Evolutionary conservation across 2,113 vertebrate species (phyloP).

Genomic region (Hiodon tergisus): DNA sequence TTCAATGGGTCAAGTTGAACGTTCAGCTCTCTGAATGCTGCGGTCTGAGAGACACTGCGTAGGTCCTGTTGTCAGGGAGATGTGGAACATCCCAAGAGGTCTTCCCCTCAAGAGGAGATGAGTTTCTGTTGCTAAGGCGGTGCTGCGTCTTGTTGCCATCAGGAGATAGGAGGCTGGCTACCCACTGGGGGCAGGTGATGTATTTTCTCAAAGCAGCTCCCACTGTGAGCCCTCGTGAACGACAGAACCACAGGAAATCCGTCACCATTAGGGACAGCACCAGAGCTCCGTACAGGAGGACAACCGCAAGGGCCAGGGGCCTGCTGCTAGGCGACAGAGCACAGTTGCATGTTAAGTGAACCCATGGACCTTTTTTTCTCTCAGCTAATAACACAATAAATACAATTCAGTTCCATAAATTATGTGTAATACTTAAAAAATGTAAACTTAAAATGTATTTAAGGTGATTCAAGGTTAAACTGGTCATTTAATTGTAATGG

Average conservation of each 20-base stretch:
- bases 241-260: constrained; percentile 58
- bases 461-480: too few relatives aligned
- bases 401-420: too few relatives aligned
- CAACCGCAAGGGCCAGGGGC: constrained; percentile 44
- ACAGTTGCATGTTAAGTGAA: background rate
- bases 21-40: constrained; percentile 6
- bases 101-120: constrained; percentile 30
- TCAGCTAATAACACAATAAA: too few relatives aligned
- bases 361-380: too few relatives aligned
- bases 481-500: background rate
- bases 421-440: too few relatives aligned
- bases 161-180: constrained; percentile 23
- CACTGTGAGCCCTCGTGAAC: constrained; percentile 30
- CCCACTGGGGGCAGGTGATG: constrained; percentile 25
- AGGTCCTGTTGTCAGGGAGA: constrained; percentile 38
- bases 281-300: constrained; percentile 52
- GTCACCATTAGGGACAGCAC: constrained; percentile 48
- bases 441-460: too few relatives aligned
- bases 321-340: constrained; percentile 41
- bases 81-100: constrained; percentile 24
- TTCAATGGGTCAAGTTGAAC: background rate
- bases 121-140: constrained; percentile 35
- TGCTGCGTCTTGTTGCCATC: constrained; percentile 2
- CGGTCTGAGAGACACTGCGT: constrained; percentile 1
- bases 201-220: constrained; percentile 32